These are phyloP conservation scores for Trachops cirrhosus DNA, from an alignment of 2,797 vertebrate genomes.

Conservation along the genomic window DNA sequence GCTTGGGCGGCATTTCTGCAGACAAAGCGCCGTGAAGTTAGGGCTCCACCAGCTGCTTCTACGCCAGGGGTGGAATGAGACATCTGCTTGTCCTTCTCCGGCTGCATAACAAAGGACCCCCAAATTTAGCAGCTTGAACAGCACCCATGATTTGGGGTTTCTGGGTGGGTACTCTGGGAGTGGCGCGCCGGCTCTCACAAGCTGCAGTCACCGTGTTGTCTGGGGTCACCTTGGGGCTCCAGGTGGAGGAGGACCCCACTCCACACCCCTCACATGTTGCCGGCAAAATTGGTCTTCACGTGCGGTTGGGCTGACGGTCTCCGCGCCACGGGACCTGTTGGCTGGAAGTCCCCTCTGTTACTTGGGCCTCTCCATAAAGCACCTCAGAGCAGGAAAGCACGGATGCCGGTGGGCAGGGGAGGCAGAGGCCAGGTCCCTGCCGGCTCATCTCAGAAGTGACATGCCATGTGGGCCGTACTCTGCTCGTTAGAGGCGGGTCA, in stretches of 20 bases:
- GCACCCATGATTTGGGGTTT: not conserved
- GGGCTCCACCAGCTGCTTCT: not conserved
- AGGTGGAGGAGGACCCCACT: fast-evolving
- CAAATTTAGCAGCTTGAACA: not conserved
- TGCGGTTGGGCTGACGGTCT: not conserved
- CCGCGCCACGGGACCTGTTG: not conserved
- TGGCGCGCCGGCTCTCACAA: not conserved
- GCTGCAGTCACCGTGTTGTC: not conserved
- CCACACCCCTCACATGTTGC: too few relatives aligned
- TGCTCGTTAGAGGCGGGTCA: not conserved
- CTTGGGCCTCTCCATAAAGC: not conserved
- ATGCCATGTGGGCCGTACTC: not conserved
- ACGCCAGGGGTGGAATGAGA: not conserved
- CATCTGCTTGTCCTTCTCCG: not conserved
- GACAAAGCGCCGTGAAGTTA: not conserved
- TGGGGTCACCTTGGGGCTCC: not conserved
- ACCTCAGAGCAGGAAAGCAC: not conserved
- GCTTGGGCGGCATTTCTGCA: not conserved
- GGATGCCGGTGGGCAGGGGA: not conserved
- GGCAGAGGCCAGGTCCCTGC: not conserved
- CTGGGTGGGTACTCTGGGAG: not conserved
- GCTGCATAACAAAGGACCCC: not conserved
- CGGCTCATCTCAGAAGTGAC: not conserved
- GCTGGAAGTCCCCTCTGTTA: not conserved
- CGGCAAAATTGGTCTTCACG: not conserved